Evolutionary conservation across 2,888 invertebrate genomes (phyloP).

Genomic region (Lasioglossum lativentre): DNA sequence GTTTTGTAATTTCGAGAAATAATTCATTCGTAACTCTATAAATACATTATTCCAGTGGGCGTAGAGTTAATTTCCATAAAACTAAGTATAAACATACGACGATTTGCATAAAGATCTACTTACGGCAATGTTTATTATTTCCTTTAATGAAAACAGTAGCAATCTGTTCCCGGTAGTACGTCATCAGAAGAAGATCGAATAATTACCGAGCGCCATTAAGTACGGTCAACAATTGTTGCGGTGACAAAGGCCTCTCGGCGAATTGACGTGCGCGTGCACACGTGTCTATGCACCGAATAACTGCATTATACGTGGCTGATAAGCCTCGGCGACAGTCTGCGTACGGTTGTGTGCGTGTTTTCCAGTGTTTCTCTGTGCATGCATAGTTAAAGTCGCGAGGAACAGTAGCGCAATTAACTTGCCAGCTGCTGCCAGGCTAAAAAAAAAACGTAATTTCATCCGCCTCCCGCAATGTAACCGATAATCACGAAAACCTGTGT

Average conservation of each 20-base stretch:
- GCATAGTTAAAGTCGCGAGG: slow-evolving; percentile 39
- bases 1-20: not conserved
- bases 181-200: not conserved
- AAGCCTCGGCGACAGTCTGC: slow-evolving; percentile 2
- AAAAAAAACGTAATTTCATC: slow-evolving; percentile 47
- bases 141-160: not conserved
- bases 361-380: slow-evolving; percentile 11
- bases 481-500: slow-evolving; percentile 30
- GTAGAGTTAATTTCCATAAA: not conserved
- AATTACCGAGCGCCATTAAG: not conserved
- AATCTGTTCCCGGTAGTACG: not conserved
- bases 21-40: not conserved
- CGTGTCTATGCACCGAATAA: slow-evolving; percentile 23
- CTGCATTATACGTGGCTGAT: slow-evolving; percentile 31
- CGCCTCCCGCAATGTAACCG: slow-evolving; percentile 14
- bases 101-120: not conserved
- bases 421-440: slow-evolving; percentile 39
- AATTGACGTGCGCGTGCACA: not conserved
- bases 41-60: not conserved
- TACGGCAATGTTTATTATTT: not conserved
- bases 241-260: not conserved
- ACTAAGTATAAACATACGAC: not conserved
- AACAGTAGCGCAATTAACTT: slow-evolving; percentile 47
- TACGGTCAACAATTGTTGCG: slow-evolving; percentile 16
- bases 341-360: not conserved